Conservation (phyloP, 2,797 vertebrate species). For the Vipera ursinii region DNA sequence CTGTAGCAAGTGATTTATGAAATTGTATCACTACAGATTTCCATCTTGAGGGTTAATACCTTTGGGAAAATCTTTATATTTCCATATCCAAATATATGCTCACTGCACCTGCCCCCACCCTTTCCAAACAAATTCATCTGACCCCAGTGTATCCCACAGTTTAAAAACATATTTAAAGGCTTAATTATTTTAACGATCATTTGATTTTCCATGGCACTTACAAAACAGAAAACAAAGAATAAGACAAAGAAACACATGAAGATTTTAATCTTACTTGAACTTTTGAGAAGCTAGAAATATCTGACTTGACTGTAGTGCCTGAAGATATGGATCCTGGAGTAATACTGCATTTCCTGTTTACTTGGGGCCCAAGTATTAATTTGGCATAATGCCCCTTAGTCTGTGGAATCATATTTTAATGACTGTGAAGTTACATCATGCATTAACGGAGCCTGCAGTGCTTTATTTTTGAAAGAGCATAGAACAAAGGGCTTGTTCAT, state of each 20-base stretch:
- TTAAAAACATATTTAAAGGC: neutral
- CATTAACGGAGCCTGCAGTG: neutral
- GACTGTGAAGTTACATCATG: constrained; percentile 8
- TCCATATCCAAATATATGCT: neutral
- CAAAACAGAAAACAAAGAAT: neutral
- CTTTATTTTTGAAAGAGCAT: constrained; percentile 16
- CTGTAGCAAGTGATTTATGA: neutral
- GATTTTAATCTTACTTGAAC: constrained; percentile 19
- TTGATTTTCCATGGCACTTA: neutral
- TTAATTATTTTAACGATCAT: neutral
- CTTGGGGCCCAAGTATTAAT: neutral
- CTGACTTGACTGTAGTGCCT: neutral
- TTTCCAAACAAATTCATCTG: neutral
- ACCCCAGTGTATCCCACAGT: neutral
- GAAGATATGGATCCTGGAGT: neutral
- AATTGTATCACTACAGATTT: neutral
- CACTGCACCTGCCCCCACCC: neutral
- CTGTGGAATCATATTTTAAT: neutral
- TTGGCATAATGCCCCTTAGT: constrained; percentile 1
- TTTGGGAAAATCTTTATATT: neutral
- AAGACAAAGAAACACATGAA: constrained; percentile 1
- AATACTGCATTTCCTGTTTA: constrained; percentile 7
- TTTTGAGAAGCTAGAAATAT: constrained; percentile 1
- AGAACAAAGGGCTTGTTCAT: constrained; percentile 19
- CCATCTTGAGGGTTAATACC: neutral